phyloP scores from a whole-genome alignment of 2,888 invertebrate species.

The Ganaspis brasiliensis region DNA sequence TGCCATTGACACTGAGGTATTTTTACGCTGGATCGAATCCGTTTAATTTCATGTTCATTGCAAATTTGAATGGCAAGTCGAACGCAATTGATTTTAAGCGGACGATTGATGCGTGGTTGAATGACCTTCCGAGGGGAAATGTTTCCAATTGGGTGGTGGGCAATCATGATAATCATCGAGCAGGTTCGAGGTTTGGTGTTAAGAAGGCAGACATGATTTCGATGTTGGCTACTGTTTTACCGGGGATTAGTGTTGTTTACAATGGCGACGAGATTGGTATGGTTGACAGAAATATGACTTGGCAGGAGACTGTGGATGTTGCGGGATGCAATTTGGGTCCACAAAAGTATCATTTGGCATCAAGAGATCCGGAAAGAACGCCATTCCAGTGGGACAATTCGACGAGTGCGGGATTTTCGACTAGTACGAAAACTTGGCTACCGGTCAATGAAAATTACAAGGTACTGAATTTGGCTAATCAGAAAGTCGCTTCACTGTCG shows the following conservation, averaged over 20 bases:
- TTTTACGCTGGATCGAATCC: constrained; percentile 82
- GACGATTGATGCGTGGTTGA: constrained; percentile 83
- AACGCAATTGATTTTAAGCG: constrained; percentile 82
- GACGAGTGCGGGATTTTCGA: constrained; percentile 85
- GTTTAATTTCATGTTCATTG: constrained; percentile 86
- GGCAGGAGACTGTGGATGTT: constrained; percentile 86
- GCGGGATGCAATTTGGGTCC: constrained; percentile 86
- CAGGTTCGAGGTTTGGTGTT: constrained; percentile 81
- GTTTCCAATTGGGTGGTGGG: constrained; percentile 87
- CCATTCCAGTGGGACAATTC: constrained; percentile 86
- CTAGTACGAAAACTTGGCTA: constrained; percentile 84
- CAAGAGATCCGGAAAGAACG: constrained; percentile 86
- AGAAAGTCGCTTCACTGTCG: constrained; percentile 81
- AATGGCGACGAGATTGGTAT: constrained; percentile 94
- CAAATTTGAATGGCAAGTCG: constrained; percentile 77
- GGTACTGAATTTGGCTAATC: constrained; percentile 83
- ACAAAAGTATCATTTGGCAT: constrained; percentile 82
- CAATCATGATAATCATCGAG: constrained; percentile 82
- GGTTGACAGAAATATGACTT: constrained; percentile 84
- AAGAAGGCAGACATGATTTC: constrained; percentile 82
- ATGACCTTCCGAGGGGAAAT: constrained; percentile 82
- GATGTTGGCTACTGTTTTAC: constrained; percentile 84
- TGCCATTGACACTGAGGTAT: constrained; percentile 82
- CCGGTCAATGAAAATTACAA: constrained; percentile 85
- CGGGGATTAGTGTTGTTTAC: constrained; percentile 86